Percentiles rank a stretch among this genome's conserved stretches.
Evolutionary conservation across 1,140 invertebrate species (phyloP).

Genomic region (Sinella curviseta): DNA sequence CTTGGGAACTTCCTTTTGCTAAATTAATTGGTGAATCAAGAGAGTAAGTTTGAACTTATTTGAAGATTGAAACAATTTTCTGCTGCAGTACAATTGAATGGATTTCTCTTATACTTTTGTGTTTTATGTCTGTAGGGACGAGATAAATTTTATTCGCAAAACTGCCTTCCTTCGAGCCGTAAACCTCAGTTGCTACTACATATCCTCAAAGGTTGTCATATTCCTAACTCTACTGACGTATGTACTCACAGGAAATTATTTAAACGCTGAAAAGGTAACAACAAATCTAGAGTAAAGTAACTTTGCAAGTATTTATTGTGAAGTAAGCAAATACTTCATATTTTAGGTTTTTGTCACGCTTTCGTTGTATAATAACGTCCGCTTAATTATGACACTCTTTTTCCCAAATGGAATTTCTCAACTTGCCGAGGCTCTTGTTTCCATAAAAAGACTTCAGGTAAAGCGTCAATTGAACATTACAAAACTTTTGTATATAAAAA

Average conservation of each 20-base stretch:
- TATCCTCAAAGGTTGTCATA: slow-evolving; percentile 57
- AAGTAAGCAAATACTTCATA: slow-evolving; percentile 10
- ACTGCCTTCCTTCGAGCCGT: slow-evolving; percentile 56
- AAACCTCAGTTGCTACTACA: slow-evolving; percentile 55
- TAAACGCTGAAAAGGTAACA: slow-evolving; percentile 55
- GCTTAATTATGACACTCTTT: slow-evolving; percentile 57
- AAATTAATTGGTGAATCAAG: slow-evolving; percentile 30
- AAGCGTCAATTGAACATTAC: not conserved
- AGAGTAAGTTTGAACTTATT: slow-evolving; percentile 18
- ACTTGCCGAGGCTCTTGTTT: slow-evolving; percentile 42
- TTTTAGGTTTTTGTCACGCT: slow-evolving; percentile 56
- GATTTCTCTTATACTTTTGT: slow-evolving; percentile 8
- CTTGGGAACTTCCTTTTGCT: slow-evolving; percentile 43
- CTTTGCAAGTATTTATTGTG: no score
- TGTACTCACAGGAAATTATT: slow-evolving; percentile 53
- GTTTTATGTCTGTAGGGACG: slow-evolving; percentile 52
- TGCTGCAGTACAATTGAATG: no score
- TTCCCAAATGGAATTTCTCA: slow-evolving; percentile 57
- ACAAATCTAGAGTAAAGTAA: slow-evolving; percentile 5
- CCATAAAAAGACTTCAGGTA: slow-evolving; percentile 39
- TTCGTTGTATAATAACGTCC: slow-evolving; percentile 57
- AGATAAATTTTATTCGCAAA: slow-evolving; percentile 54
- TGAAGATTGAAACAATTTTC: not conserved
- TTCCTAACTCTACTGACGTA: slow-evolving; percentile 57
- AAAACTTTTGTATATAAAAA: not conserved